Percentiles rank a stretch among this genome's conserved stretches.
phyloP scores from a whole-genome alignment of 2,888 invertebrate genomes.

The Pediacus dermestoides region DNA sequence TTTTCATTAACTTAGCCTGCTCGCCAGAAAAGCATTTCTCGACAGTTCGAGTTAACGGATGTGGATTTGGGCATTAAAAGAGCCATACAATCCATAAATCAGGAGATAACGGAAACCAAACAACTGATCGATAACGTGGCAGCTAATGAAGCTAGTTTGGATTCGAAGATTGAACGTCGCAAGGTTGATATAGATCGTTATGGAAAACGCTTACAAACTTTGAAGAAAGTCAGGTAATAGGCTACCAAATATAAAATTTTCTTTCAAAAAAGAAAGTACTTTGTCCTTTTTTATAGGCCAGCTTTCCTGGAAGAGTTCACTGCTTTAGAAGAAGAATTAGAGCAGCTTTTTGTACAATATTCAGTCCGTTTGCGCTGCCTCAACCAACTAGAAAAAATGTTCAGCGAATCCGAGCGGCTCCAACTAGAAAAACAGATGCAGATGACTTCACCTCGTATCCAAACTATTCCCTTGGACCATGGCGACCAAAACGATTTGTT shows the following conservation, averaged over 20 bases:
- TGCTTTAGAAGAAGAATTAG: slow-evolving; percentile 79
- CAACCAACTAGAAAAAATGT: slow-evolving; percentile 81
- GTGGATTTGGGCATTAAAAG: slow-evolving; percentile 77
- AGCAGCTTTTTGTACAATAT: slow-evolving; percentile 81
- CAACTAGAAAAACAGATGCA: slow-evolving; percentile 74
- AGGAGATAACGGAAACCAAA: slow-evolving; percentile 69
- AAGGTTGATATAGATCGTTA: slow-evolving; percentile 86
- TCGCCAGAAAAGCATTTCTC: slow-evolving; percentile 75
- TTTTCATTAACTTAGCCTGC: slow-evolving; percentile 59
- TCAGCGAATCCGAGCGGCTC: slow-evolving; percentile 73
- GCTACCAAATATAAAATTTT: background rate
- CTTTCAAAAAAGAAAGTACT: background rate
- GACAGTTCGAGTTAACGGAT: slow-evolving; percentile 77
- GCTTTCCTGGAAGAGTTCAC: slow-evolving; percentile 97
- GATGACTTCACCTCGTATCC: slow-evolving; percentile 56
- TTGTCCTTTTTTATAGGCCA: slow-evolving; percentile 64
- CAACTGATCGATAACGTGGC: slow-evolving; percentile 81
- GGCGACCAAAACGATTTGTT: slow-evolving; percentile 34
- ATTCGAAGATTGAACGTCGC: slow-evolving; percentile 88
- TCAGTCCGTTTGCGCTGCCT: slow-evolving; percentile 84
- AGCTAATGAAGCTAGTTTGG: slow-evolving; percentile 83
- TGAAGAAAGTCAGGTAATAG: slow-evolving; percentile 84
- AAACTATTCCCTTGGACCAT: slow-evolving; percentile 51
- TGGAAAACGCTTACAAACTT: slow-evolving; percentile 86
- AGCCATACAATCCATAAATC: slow-evolving; percentile 66